phyloP scores from a whole-genome alignment of 2,113 vertebrate species.

The Alectura lathami region DNA sequence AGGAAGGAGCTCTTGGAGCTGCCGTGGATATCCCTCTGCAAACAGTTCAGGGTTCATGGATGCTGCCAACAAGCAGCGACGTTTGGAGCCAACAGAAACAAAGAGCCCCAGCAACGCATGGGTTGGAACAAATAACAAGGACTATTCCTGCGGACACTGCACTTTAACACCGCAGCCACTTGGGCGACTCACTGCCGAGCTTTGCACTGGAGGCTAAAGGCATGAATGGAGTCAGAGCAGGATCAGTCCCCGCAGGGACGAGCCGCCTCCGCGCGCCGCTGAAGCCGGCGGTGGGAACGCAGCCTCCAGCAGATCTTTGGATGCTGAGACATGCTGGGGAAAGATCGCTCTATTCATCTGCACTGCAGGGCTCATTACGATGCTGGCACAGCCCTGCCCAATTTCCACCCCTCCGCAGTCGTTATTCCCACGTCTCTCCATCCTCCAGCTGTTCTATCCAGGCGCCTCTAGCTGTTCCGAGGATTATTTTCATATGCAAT shows the following conservation, averaged over 20 bases:
- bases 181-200: neutral
- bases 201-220: neutral
- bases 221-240: neutral
- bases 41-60: neutral
- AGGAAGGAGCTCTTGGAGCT: neutral
- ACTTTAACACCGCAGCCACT: neutral
- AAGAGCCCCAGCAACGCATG: accelerated
- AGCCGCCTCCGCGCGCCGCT: neutral
- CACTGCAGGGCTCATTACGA: neutral
- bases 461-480: neutral
- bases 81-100: neutral
- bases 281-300: neutral
- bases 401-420: neutral
- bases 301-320: neutral
- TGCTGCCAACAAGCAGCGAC: accelerated
- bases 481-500: neutral
- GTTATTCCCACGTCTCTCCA: neutral
- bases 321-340: neutral
- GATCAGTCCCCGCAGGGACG: neutral
- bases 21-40: neutral
- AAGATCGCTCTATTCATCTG: neutral
- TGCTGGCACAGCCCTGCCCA: neutral
- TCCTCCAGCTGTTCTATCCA: neutral
- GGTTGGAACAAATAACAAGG: accelerated
- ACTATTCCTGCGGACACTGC: neutral